Base-by-base conservation (phyloP, 1,140 invertebrate genomes). In the Drusus annulatus region DNA sequence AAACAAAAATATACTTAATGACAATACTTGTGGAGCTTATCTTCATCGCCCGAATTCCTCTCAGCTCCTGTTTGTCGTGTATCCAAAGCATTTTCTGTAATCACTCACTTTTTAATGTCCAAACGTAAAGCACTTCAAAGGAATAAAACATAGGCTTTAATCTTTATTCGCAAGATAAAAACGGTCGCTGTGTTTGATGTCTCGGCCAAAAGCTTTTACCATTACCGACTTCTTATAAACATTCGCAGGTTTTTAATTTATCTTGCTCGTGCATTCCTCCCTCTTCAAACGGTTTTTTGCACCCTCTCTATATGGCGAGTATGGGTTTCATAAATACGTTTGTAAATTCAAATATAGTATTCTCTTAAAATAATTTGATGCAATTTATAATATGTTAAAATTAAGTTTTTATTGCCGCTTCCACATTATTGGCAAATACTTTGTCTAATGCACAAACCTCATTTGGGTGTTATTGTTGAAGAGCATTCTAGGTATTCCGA, bases 181-280 rank as follows among this genome's bases (percentile, higher is more conserved):
- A 81, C 28, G 52, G 73, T 76, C 56, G 54, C 36, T n/a, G 56
- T 62, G 75, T 81, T 81, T 81, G 80, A 81, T 81, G 80, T 81
- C 36, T 69, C 54, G 54, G 80, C 80, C 80, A 81, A 81, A 81
- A 78, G 80, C 80, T 81, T 81, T 81, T 75, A 75, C 78, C 80
- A 78, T 56, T 73, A 56, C 28, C 13, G n/a, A n/a, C n/a, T 80
- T 78, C 71, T 69, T 52, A 45, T 68, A 45, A 68, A 68, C 63
- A 45, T 50, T 50, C 31, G 10, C 50, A 28, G 8, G 28, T 78
- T 65, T 54, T 78, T 31, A 45, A 68, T 68, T 52, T 69, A 54
- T 60, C 65, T 63, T 36, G 54, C 52, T 21, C 50, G 25, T 78
- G 52, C 65, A 56, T 52, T 50, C 45, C 45, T 74, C 51, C 76